Evolutionary conservation across 2,888 invertebrate species (phyloP).

Genomic region (Abscondita cerata): DNA sequence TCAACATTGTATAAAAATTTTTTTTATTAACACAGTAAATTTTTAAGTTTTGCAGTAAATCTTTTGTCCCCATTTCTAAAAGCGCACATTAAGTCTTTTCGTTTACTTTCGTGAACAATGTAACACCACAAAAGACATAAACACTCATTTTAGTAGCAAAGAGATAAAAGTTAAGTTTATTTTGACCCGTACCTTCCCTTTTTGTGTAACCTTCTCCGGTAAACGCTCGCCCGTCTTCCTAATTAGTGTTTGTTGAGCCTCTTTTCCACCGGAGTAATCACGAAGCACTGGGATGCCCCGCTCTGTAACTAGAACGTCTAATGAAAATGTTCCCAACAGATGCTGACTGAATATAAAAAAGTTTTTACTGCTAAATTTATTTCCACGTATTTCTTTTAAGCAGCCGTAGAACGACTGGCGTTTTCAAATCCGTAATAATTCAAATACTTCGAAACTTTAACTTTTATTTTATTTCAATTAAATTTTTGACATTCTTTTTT

Average conservation of each 20-base stretch:
- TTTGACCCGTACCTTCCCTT: conserved; percentile 35
- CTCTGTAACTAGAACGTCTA: conserved; percentile 32
- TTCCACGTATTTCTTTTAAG: conserved; percentile 16
- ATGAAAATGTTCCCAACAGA: conserved; percentile 37
- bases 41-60: conserved; percentile 18
- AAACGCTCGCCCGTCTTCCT: conserved; percentile 36
- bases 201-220: conserved; percentile 35
- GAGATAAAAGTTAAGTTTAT: conserved; percentile 36
- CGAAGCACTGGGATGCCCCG: conserved; percentile 29
- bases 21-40: neutral
- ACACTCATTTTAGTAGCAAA: conserved; percentile 33
- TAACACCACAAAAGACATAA: conserved; percentile 34
- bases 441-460: neutral
- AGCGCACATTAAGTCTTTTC: conserved; percentile 28
- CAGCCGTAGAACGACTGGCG: neutral
- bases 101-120: conserved; percentile 30
- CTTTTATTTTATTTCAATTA: neutral
- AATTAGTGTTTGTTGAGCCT: conserved; percentile 37
- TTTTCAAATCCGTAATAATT: neutral
- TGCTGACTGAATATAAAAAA: conserved; percentile 34
- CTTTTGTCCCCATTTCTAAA: conserved; percentile 14
- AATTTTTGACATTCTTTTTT: neutral
- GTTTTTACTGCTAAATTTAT: conserved; percentile 25
- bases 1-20: neutral
- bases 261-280: conserved; percentile 34